These are phyloP conservation scores for Erebia ligea DNA, from an alignment of 2,888 invertebrate species.

Conservation along the genomic window DNA sequence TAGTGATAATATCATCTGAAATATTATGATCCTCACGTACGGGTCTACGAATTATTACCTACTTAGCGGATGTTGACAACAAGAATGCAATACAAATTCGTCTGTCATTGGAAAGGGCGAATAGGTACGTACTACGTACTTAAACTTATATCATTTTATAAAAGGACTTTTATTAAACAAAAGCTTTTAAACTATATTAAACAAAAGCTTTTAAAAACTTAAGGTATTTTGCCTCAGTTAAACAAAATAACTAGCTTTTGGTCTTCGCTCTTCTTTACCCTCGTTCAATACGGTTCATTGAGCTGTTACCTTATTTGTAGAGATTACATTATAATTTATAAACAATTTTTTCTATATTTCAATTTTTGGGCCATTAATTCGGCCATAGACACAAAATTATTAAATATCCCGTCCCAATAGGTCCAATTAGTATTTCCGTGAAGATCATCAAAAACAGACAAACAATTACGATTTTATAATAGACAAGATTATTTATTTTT, in stretches of 20 bases:
- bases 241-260: no score
- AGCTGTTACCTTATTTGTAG: no score
- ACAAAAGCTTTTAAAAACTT: no score
- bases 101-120: conserved; percentile 11
- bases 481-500: not conserved
- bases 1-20: conserved; percentile 9
- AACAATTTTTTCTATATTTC: no score
- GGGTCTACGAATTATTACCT: conserved; percentile 29
- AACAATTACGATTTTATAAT: not conserved
- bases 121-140: not conserved
- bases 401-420: no score
- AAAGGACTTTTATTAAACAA: not conserved
- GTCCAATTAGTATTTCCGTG: no score
- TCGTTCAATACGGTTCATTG: no score
- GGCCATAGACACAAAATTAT: no score
- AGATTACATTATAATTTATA: no score
- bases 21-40: conserved; percentile 38
- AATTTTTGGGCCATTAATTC: no score
- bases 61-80: conserved; percentile 36
- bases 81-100: conserved; percentile 35
- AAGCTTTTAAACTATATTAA: not conserved
- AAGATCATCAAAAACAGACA: not conserved
- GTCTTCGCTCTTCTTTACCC: no score
- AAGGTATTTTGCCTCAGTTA: no score
- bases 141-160: not conserved